phyloP scores from a whole-genome alignment of 2,113 vertebrate genomes.

The Lamprologus ornatipinnis region DNA sequence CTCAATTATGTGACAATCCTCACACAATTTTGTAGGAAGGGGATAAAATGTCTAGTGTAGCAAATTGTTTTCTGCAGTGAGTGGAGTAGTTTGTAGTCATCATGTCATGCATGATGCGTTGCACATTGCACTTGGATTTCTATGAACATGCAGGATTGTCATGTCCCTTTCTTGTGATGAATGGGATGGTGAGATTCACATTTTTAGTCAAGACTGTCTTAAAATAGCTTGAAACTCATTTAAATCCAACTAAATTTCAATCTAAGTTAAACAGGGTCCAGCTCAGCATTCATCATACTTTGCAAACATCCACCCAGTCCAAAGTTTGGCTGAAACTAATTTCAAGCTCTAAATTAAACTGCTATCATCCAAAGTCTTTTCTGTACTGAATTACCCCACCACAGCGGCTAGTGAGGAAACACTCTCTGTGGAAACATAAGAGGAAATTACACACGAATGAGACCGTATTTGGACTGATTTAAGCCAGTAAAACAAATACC shows the following conservation, averaged over 20 bases:
- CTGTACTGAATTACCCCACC: not conserved
- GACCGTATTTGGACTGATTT: not conserved
- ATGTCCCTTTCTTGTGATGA: not conserved
- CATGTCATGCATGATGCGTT: not conserved
- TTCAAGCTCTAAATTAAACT: not conserved
- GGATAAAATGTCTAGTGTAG: not conserved
- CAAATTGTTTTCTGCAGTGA: not conserved
- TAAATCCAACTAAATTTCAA: not conserved
- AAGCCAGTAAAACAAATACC: not conserved
- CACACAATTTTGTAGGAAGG: not conserved
- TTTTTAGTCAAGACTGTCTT: not conserved
- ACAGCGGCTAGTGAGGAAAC: not conserved
- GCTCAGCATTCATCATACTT: not conserved
- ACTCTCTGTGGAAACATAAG: not conserved
- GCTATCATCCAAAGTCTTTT: not conserved
- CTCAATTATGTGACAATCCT: not conserved
- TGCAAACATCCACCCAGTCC: not conserved
- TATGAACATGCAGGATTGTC: not conserved
- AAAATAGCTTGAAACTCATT: not conserved
- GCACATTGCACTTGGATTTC: not conserved
- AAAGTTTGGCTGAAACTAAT: not conserved
- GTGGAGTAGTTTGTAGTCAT: not conserved
- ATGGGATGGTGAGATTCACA: not conserved
- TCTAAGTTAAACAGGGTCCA: not conserved
- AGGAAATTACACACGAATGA: not conserved